Evolutionary conservation across 2,888 invertebrate species (phyloP).

Genomic region (Lithophane socia): DNA sequence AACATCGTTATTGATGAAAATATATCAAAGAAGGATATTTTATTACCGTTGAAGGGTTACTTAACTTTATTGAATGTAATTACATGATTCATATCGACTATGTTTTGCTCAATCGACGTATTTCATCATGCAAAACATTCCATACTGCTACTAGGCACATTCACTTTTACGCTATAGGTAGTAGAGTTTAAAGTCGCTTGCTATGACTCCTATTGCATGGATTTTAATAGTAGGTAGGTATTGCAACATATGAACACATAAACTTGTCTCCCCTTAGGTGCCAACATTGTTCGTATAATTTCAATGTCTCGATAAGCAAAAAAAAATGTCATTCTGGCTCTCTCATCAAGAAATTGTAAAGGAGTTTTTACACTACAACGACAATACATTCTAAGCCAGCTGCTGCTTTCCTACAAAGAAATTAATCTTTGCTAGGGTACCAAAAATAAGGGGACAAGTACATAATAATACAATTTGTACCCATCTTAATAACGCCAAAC

Average conservation of each 20-base stretch:
- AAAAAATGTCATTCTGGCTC: neutral
- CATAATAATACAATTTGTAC: neutral
- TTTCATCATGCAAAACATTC: slow-evolving; percentile 53
- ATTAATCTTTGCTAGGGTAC: slow-evolving; percentile 9
- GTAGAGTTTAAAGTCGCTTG: slow-evolving; percentile 46
- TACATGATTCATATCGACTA: slow-evolving; percentile 46
- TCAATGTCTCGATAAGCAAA: neutral
- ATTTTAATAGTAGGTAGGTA: slow-evolving; percentile 21
- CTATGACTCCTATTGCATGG: slow-evolving; percentile 25
- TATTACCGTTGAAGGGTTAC: slow-evolving; percentile 15
- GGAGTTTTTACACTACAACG: neutral
- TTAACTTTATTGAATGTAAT: slow-evolving; percentile 27
- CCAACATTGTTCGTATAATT: neutral
- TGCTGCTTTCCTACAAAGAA: slow-evolving; percentile 32
- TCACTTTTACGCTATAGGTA: slow-evolving; percentile 12
- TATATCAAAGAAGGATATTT: slow-evolving; percentile 16
- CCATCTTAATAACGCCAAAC: slow-evolving; percentile 13
- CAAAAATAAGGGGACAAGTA: neutral
- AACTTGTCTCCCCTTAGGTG: neutral
- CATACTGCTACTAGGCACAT: neutral
- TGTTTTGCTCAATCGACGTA: slow-evolving; percentile 36
- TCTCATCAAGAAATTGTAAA: slow-evolving; percentile 8
- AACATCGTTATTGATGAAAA: neutral
- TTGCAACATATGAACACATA: slow-evolving; percentile 31
- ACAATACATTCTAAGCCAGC: slow-evolving; percentile 13